Evolutionary conservation across 2,797 vertebrate species (phyloP), one percentile per base, ranked within the genome.

Genomic region (Catostomus latipinnis): DNA sequence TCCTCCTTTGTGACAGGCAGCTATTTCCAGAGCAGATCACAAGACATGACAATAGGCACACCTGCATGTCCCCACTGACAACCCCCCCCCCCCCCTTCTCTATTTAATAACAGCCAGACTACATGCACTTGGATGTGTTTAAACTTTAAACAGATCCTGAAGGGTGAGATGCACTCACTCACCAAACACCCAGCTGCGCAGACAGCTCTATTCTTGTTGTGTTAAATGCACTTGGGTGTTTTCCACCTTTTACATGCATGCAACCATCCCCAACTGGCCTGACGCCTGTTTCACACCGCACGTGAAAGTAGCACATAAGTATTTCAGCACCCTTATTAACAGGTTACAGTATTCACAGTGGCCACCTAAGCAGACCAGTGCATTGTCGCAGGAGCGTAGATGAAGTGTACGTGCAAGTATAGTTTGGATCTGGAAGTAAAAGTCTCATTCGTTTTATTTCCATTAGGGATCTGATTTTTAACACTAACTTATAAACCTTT

Each of bases 61-160:
- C 49, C 57, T 80, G 68, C 62, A 57, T 52, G 63, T 73, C 69
- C 50, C 60, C 2, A 6, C 74, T 58, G 65, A 60, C 52, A 43
- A 43, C 9, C 22, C 34, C 70, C 56, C 12, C 34, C 18, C 14
- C 56, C 12, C 34, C 18, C 14, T 57, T 61, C 50, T 81, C 76
- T 76, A 65, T 81, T 81, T 80, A 80, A 60, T 65, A 73, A 71
- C 83, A 79, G 72, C 56, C 81, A 80, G 81, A 75, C 11, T 60
- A 45, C 58, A 68, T 74, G 80, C 66, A 75, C 83, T 66, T 75
- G 82, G 72, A 74, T 61, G 78, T 86, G 85, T 88, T 88, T 89
- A 86, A 88, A 90, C 84, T 81, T 83, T 81, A 86, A 86, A 88
- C 83, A 89, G 83, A 87, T 83, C 80, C 74, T 81, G 82, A 66